phyloP scores from a whole-genome alignment of 2,113 vertebrate genomes.

The Xenus cinereus region DNA sequence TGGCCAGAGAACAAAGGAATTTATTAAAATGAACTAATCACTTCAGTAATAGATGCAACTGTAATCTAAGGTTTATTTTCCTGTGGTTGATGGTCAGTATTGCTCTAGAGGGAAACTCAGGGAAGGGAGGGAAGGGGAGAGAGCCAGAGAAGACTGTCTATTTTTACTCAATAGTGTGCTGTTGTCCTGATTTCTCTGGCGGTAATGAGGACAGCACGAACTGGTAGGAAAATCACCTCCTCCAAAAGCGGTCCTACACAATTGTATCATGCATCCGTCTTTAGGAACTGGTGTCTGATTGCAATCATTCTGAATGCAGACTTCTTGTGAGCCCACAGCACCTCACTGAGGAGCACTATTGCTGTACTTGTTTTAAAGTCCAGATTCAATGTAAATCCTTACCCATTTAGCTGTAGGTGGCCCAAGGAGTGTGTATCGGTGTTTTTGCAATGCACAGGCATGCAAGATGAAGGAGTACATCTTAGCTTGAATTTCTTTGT shows the following conservation, averaged over 20 bases:
- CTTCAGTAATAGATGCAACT: neutral
- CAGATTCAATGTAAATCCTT: neutral
- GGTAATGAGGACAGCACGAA: constrained; percentile 75
- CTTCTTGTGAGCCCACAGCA: neutral
- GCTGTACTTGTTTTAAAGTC: neutral
- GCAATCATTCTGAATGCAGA: neutral
- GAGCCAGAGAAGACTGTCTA: constrained; percentile 68
- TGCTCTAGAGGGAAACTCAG: constrained; percentile 5
- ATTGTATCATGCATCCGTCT: constrained; percentile 46
- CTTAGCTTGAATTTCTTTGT: neutral
- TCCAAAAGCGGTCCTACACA: constrained; percentile 65
- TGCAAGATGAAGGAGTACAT: neutral
- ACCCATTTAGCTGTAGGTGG: neutral
- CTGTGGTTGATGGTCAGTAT: neutral
- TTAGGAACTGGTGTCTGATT: constrained; percentile 59
- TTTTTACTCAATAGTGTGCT: constrained; percentile 73
- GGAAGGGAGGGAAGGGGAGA: constrained; percentile 7
- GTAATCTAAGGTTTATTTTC: neutral
- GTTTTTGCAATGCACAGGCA: neutral
- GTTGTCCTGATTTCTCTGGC: constrained; percentile 76
- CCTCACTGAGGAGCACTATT: neutral
- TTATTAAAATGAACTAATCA: neutral
- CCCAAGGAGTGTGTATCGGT: neutral
- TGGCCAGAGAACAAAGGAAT: neutral
- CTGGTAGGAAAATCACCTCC: constrained; percentile 53